Base-by-base conservation (phyloP, 2,888 invertebrate species). In the Papilio gigon region DNA sequence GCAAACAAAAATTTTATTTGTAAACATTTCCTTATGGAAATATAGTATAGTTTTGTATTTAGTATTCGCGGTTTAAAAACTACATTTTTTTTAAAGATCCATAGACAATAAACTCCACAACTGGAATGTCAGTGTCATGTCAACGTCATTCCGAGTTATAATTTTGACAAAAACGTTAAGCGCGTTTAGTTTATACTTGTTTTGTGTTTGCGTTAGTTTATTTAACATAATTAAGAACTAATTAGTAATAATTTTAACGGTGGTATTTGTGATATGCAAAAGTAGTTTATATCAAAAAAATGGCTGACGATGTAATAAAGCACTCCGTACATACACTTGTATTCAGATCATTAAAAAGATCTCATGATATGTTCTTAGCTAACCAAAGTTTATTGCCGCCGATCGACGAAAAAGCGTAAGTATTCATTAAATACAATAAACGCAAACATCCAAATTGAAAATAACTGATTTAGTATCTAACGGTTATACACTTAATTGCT, bases 301-400 rank as follows among this genome's bases (percentile, higher is more conserved):
- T 93, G 92, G 90, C 93, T 77, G 95, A 96, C 89, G 97, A 97
- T 78, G 98, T 99, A 11, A 98, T 98, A 83, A 95, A 97, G 78
- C 99, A 98, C 89, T 98, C 99, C 5, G 98, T 99, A 0, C 99
- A 99, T 84, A 99, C 98, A 0, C 90, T 99, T 72, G 98, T 99
- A 73, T 99, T 99, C 85, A 94, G 99, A 75, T 99, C 99, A 8
- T 87, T 99, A 73, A 99, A 99, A 87, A 93, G 99, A 80, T 98
- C 98, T 0, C 99, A 99, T 85, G 99, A 99, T 87, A 97, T 99
- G 96, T 99, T 99, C 86, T 92, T 98, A 59, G 95, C 97, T 14
- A 98, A 98, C 84, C 98, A 98, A 84, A 96, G 96, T 27, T 90
- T 94, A 71, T 89, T 98, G 65, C 98, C 98, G 4, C 95, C 96